These are phyloP conservation scores for Barypeithes pellucidus DNA, from an alignment of 2,888 invertebrate species.

Conservation along the genomic window DNA sequence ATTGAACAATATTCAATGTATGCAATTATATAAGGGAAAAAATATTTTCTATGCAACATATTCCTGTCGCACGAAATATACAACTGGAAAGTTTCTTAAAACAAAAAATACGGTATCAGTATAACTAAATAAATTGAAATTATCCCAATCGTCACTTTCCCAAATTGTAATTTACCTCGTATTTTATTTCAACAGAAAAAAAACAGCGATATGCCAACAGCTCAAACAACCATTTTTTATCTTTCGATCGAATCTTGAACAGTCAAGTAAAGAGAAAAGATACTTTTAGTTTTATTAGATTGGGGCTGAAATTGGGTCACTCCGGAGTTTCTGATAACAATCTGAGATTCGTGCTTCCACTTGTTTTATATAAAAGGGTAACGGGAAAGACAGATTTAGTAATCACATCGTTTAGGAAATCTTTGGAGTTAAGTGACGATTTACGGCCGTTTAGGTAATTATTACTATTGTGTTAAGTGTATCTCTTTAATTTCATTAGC, in stretches of 20 bases:
- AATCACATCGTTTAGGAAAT: constrained; percentile 28
- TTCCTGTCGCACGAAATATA: too few relatives aligned
- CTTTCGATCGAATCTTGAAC: constrained; percentile 24
- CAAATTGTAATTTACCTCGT: not conserved
- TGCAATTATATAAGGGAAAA: too few relatives aligned
- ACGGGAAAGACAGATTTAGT: constrained; percentile 24
- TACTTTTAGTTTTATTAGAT: constrained; percentile 30
- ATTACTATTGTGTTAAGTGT: constrained; percentile 2
- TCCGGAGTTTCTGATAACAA: constrained; percentile 25
- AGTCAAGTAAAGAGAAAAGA: constrained; percentile 24
- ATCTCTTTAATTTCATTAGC: not conserved
- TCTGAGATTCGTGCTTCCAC: constrained; percentile 27
- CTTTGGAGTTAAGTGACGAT: constrained; percentile 27
- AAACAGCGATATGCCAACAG: constrained; percentile 13
- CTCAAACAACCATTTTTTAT: constrained; percentile 26
- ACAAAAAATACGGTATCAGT: too few relatives aligned
- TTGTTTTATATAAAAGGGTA: constrained; percentile 32
- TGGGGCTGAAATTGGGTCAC: constrained; percentile 31
- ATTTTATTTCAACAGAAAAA: not conserved
- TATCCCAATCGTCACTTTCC: not conserved
- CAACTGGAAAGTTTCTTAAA: too few relatives aligned
- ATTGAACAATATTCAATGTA: too few relatives aligned
- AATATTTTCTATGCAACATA: too few relatives aligned
- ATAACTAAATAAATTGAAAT: too few relatives aligned
- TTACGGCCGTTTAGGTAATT: constrained; percentile 19